Conservation (phyloP, 2,888 invertebrate species). For the Drosophila nigricruria region DNA sequence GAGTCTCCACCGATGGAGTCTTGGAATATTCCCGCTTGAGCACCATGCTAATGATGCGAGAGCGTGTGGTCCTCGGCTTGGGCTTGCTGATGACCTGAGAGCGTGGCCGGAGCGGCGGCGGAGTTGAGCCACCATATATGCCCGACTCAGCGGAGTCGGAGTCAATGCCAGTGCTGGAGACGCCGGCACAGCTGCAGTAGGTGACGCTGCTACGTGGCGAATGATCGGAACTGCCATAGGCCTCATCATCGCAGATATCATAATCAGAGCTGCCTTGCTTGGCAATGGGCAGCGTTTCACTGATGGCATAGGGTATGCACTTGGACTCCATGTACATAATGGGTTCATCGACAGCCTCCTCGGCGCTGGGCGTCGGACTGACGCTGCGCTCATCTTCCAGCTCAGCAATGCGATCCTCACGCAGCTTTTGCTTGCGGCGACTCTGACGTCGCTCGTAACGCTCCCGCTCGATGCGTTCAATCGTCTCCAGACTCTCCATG, state of each 20-base stretch:
- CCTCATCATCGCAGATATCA: conserved; percentile 67
- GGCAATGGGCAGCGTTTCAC: conserved; percentile 7
- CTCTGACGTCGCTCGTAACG: conserved; percentile 56
- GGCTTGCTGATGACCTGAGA: conserved; percentile 54
- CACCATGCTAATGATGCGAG: conserved; percentile 75
- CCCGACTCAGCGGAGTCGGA: conserved; percentile 57
- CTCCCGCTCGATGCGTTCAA: conserved; percentile 66
- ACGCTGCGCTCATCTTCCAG: conserved; percentile 39
- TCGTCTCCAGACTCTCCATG: conserved; percentile 76
- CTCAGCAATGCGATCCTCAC: conserved; percentile 37
- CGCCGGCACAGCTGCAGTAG: conserved; percentile 59
- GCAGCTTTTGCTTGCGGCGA: conserved; percentile 37
- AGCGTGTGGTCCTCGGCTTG: conserved; percentile 60
- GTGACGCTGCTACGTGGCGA: conserved; percentile 63
- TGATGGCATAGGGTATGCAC: conserved; percentile 62
- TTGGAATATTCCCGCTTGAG: conserved; percentile 69
- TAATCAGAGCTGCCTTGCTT: conserved; percentile 25
- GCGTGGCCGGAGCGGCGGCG: conserved; percentile 51
- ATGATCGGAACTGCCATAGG: conserved; percentile 54
- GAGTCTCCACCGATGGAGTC: conserved; percentile 18
- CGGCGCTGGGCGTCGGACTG: conserved; percentile 65
- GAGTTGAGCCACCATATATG: conserved; percentile 19
- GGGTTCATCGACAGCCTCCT: conserved; percentile 68
- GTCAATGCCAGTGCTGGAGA: conserved; percentile 32
- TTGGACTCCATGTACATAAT: conserved; percentile 63